Percentiles rank a stretch among this genome's conserved stretches.
Conservation (phyloP, 2,113 vertebrate species). For the Oryzias javanicus region DNA sequence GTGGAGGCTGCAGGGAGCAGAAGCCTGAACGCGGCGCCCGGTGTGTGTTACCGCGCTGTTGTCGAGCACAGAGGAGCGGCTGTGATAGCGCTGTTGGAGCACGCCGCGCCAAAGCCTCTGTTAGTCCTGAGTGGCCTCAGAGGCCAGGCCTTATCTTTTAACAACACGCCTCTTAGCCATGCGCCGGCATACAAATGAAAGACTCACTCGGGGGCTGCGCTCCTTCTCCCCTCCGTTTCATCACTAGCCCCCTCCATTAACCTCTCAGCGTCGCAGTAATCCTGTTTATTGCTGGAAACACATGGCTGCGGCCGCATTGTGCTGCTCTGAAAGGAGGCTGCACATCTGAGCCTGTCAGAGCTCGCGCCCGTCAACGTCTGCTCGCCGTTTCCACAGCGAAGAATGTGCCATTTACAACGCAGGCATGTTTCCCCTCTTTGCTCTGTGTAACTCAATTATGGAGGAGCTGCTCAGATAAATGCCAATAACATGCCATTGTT, state of each 20-base stretch:
- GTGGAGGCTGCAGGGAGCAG: slow-evolving; percentile 10
- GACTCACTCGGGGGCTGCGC: slow-evolving; percentile 66
- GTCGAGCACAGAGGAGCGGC: slow-evolving; percentile 58
- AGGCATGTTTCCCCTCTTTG: slow-evolving; percentile 43
- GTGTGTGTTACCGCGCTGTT: slow-evolving; percentile 62
- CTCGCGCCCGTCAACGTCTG: slow-evolving; percentile 17
- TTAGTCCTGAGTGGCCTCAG: slow-evolving; percentile 67
- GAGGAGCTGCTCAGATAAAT: slow-evolving; percentile 56
- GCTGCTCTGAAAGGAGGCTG: slow-evolving; percentile 37
- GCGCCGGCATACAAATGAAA: slow-evolving; percentile 76
- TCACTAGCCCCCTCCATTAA: slow-evolving; percentile 20
- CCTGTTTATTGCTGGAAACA: slow-evolving; percentile 60
- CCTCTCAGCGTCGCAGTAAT: slow-evolving; percentile 67
- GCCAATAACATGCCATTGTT: slow-evolving; percentile 58
- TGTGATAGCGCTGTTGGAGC: slow-evolving; percentile 63
- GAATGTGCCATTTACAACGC: slow-evolving; percentile 49
- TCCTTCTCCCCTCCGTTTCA: slow-evolving; percentile 31
- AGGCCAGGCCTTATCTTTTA: slow-evolving; percentile 78
- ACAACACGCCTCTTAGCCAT: slow-evolving; percentile 76
- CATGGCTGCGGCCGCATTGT: slow-evolving; percentile 25
- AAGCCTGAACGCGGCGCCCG: slow-evolving; percentile 22
- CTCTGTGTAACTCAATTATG: slow-evolving; percentile 56
- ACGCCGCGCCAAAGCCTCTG: slow-evolving; percentile 66
- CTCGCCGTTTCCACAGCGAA: slow-evolving; percentile 3
- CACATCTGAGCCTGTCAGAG: slow-evolving; percentile 38